phyloP scores from a whole-genome alignment of 1,140 invertebrate genomes.

The Ips typographus region DNA sequence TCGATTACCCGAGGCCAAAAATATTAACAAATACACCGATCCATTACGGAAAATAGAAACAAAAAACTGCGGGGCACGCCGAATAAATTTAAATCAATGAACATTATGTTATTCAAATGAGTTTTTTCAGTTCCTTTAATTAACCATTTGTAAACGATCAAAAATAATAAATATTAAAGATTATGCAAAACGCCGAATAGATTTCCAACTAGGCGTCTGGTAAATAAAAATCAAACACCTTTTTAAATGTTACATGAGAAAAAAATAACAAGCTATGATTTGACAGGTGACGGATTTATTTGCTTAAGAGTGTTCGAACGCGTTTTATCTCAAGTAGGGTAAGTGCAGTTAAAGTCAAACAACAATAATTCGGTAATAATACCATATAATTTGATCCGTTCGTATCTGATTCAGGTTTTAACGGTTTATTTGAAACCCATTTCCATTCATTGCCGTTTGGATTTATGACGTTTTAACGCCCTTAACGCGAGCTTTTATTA shows the following conservation, averaged over 20 bases:
- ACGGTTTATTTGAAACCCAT: background rate
- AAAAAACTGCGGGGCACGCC: background rate
- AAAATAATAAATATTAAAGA: constrained; percentile 28
- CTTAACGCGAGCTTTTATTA: constrained; percentile 22
- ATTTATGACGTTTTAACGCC: constrained; percentile 1
- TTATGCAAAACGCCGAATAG: constrained; percentile 22
- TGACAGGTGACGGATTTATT: constrained; percentile 10
- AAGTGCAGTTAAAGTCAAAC: no score
- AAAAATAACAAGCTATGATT: constrained; percentile 5
- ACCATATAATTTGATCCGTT: background rate
- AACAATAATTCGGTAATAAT: background rate
- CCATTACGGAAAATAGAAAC: background rate
- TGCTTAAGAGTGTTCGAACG: constrained; percentile 8
- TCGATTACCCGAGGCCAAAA: no score
- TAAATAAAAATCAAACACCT: constrained; percentile 28
- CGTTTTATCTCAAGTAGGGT: no score
- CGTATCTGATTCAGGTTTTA: background rate
- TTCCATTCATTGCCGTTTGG: background rate
- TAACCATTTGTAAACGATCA: constrained; percentile 25
- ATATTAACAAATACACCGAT: background rate
- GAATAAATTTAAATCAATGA: constrained; percentile 25
- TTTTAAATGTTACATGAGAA: constrained; percentile 22
- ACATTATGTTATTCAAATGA: constrained; percentile 24
- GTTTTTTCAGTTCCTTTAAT: constrained; percentile 22
- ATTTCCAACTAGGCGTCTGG: constrained; percentile 21